These are phyloP conservation scores for Willisornis vidua DNA, from an alignment of 2,113 vertebrate genomes.

Conservation along the genomic window DNA sequence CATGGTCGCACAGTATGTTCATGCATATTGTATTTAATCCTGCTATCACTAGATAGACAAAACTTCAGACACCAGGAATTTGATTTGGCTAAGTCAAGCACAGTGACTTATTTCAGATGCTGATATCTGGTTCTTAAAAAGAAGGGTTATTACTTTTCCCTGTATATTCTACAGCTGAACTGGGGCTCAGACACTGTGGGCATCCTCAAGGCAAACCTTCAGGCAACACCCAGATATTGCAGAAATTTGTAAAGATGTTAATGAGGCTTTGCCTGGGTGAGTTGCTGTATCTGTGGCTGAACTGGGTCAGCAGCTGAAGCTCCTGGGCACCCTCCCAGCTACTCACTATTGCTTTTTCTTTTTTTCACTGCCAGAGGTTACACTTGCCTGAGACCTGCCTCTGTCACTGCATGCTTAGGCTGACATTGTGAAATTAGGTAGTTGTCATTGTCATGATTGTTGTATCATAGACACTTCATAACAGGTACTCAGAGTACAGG, in stretches of 20 bases:
- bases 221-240: background rate
- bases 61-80: conserved; percentile 42
- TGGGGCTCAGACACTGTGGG: background rate
- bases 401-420: background rate
- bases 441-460: background rate
- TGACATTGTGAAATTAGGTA: background rate
- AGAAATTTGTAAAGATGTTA: background rate
- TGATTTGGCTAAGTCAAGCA: conserved; percentile 23
- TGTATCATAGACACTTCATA: background rate
- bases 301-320: background rate
- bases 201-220: background rate
- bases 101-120: conserved; percentile 28
- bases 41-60: conserved; percentile 10
- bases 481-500: background rate
- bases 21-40: background rate
- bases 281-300: conserved; percentile 6
- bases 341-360: background rate
- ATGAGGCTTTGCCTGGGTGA: conserved; percentile 8
- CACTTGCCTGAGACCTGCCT: background rate
- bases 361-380: background rate
- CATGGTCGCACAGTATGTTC: background rate
- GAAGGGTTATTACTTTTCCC: background rate
- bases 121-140: background rate
- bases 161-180: background rate
- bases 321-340: conserved; percentile 12